These are phyloP conservation scores for Gorsachius magnificus DNA, from an alignment of 2,797 vertebrate species.

Conservation along the genomic window DNA sequence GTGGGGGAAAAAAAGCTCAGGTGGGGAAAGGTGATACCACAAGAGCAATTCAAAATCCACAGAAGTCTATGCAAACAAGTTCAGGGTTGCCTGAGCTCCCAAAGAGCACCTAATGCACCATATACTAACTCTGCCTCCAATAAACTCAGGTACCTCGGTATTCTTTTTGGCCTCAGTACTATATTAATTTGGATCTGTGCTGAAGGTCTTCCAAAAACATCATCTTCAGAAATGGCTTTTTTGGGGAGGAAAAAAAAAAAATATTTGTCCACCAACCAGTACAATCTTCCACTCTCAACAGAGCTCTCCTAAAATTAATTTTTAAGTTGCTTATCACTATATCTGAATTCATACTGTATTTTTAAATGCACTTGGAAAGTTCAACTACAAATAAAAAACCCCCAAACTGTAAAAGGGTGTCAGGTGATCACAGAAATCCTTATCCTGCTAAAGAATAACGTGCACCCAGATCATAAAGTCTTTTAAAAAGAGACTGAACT, in stretches of 20 bases:
- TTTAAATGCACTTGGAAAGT: not conserved
- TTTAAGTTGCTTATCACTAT: not conserved
- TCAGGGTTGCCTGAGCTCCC: not conserved
- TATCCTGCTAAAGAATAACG: not conserved
- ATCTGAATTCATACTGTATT: not conserved
- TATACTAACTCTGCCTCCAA: not conserved
- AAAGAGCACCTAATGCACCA: not conserved
- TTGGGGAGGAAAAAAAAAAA: too few species aligned
- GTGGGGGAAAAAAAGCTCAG: not conserved
- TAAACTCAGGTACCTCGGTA: fast-evolving
- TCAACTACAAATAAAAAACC: not conserved
- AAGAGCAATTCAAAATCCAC: not conserved
- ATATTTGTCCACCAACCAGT: not conserved
- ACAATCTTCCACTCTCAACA: not conserved
- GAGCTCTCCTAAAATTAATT: not conserved
- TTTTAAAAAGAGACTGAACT: not conserved
- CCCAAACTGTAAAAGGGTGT: not conserved
- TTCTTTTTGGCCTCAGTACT: not conserved
- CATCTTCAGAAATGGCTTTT: not conserved
- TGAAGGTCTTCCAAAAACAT: not conserved
- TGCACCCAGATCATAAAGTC: not conserved
- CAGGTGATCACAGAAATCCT: not conserved
- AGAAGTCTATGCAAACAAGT: not conserved
- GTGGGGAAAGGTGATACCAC: not conserved
- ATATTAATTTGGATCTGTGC: not conserved